These are phyloP conservation scores for Drosophila tripunctata DNA, from an alignment of 2,888 invertebrate species.

Conservation along the genomic window DNA sequence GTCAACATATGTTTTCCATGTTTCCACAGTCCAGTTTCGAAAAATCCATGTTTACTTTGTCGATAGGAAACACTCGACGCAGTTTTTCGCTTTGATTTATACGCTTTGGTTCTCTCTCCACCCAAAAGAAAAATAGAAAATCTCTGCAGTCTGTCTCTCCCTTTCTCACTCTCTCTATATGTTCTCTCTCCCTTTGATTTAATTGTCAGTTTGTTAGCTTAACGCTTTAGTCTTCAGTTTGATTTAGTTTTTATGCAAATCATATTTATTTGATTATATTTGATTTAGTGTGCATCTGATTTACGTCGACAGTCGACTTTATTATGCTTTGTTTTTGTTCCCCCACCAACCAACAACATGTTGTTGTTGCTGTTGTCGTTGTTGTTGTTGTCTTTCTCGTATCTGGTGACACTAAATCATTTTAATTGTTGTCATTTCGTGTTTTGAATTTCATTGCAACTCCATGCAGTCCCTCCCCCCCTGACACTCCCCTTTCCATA, in stretches of 20 bases:
- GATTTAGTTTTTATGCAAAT: conserved; percentile 77
- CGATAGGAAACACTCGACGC: conserved; percentile 36
- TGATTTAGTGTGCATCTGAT: conserved; percentile 74
- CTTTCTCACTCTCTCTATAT: background rate
- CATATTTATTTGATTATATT: conserved; percentile 75
- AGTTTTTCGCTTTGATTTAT: conserved; percentile 59
- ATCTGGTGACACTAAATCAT: conserved; percentile 71
- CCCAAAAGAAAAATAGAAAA: conserved; percentile 12
- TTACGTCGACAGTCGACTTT: conserved; percentile 70
- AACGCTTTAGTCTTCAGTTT: conserved; percentile 38
- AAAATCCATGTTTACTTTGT: conserved; percentile 21
- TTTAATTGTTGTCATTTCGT: conserved; percentile 78
- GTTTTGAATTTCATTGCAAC: conserved; percentile 56
- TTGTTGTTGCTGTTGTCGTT: conserved; percentile 32
- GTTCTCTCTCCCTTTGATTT: conserved; percentile 25
- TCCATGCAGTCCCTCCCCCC: background rate
- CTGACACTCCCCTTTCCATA: background rate
- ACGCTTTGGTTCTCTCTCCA: conserved; percentile 11
- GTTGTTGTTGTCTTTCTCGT: conserved; percentile 20
- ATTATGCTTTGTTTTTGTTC: conserved; percentile 55
- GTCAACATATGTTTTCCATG: conserved; percentile 63
- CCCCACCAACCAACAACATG: background rate
- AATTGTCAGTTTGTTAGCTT: conserved; percentile 43
- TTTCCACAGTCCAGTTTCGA: background rate
- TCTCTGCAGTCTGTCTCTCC: conserved; percentile 3